Conservation (phyloP, 2,113 vertebrate genomes). For the Boleophthalmus pectinirostris region DNA sequence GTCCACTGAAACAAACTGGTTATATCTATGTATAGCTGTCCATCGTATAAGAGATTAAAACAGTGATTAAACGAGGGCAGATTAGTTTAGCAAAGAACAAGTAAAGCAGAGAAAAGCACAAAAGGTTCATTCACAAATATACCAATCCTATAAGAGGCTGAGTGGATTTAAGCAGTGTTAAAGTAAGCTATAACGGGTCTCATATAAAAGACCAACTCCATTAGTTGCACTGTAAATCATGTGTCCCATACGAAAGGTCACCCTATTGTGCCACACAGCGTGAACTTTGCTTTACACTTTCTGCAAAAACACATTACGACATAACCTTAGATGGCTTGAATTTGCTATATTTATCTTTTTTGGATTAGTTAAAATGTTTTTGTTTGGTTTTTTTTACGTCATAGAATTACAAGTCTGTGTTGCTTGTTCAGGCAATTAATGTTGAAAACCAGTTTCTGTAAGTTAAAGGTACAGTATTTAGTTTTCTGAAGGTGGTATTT, state of each 20-base stretch:
- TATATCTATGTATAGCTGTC: background rate
- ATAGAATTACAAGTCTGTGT: too few species aligned
- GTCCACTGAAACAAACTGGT: too few species aligned
- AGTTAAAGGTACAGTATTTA: too few species aligned
- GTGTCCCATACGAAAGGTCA: constrained; percentile 47
- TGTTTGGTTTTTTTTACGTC: too few species aligned
- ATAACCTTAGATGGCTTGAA: background rate
- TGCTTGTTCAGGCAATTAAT: too few species aligned
- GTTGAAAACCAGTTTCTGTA: too few species aligned
- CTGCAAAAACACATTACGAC: background rate
- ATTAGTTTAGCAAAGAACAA: constrained; percentile 50
- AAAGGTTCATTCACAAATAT: constrained; percentile 8
- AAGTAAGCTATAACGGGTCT: background rate
- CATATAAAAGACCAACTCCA: constrained; percentile 33
- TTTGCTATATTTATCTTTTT: background rate
- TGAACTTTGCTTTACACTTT: background rate
- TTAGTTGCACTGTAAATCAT: constrained; percentile 52
- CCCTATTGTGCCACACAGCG: background rate
- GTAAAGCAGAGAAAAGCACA: constrained; percentile 5
- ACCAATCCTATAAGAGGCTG: constrained; percentile 32
- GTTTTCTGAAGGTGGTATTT: too few species aligned
- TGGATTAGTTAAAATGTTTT: background rate
- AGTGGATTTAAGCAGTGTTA: constrained; percentile 23
- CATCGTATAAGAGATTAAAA: constrained; percentile 36
- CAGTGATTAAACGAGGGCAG: constrained; percentile 45